Evolutionary conservation across 2,888 invertebrate species (phyloP), one percentile per base, ranked within the genome.

Genomic region (Julus scandinavius): DNA sequence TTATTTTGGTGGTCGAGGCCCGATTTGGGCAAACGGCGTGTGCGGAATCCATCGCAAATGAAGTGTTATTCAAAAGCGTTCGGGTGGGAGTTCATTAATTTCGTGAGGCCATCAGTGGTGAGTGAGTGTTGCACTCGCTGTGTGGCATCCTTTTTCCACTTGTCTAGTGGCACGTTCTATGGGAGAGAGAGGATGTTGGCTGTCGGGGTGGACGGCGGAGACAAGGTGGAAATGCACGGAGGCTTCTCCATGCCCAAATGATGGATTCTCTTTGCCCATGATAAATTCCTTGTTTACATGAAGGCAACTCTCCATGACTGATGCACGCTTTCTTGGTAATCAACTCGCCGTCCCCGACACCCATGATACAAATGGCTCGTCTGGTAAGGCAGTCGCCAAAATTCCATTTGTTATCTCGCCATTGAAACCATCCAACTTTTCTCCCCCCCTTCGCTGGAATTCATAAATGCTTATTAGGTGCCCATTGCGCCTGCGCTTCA

Each of bases 241-340:
- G 49, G 41, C 41, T 1, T 29, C 29, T 85, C 85, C 45, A 15
- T 20, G 41, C 85, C 20, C 85, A 49, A 85, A 85, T 85, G 87
- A 87, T 87, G 87, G 87, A 87, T 87, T 87, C 58, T 54, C 87
- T 87, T 38, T 87, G 58, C 50, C 87, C 87, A 87, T 87, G 87
- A 87, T 87, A 54, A 87, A 87, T 87, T 87, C 58, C 87, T 87
- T 87, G 87, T 87, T 87, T 87, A 87, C 87, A 87, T 87, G 87
- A 87, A 87, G 87, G 87, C 87, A 87, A 87, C 87, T 87, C 58
- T 58, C 87, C 87, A 87, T 87, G 87, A 87, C 87, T 87, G 87
- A 87, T 87, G 87, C 58, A 3, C 49, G 45, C 85, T 85, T 87
- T 87, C 58, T 87, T 50, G 50, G 87, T 87, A 87, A 87, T 87